Evolutionary conservation across 1,140 invertebrate species (phyloP), one percentile per base, ranked within the genome.

Genomic region (Papilio helenus): DNA sequence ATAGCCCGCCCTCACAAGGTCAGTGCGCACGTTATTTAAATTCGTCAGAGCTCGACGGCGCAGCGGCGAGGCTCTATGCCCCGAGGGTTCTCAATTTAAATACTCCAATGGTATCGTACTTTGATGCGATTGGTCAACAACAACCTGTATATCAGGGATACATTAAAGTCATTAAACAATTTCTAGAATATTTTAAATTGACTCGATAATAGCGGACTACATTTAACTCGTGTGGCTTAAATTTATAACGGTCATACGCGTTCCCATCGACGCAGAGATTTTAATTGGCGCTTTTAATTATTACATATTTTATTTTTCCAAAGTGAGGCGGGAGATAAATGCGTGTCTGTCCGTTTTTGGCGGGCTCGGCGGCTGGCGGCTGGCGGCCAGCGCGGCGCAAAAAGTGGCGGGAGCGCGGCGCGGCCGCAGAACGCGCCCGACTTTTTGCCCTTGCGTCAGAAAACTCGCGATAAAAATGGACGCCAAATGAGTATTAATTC

Each of bases 401-500:
- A 87, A 87, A 87, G 72, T 80, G 44, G 26, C 26, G 79, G 79
- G 79, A 79, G 77, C 79, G 42, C 46, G 79, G 83, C 72, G 76
- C 84, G 79, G 85, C 83, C 82, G 84, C 79, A 86, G 88, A 84
- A 89, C 90, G 86, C 85, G 87, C 85, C 84, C 83, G 83, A 82
- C 84, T 88, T 94, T 93, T 93, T 91, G 85, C 84, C 73, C 29
- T n/a, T 80, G 84, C 87, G 82, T 87, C 88, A 89, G 89, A 87
- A 86, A 87, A 85, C 87, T 85, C 85, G 89, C 86, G 86, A 89
- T 90, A 89, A 91, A 93, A 93, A 93, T 90, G 92, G 87, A 87
- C 89, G 87, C 88, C 88, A 90, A 93, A 94, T 93, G 91, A 93
- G 92, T 92, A 94, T 94, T 94, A 93, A 93, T 94, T 94, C 90